A percentile compares a stretch with the other conserved stretches of the same genome.
Evolutionary conservation across 2,113 vertebrate species (phyloP).

Genomic region (Morone saxatilis): DNA sequence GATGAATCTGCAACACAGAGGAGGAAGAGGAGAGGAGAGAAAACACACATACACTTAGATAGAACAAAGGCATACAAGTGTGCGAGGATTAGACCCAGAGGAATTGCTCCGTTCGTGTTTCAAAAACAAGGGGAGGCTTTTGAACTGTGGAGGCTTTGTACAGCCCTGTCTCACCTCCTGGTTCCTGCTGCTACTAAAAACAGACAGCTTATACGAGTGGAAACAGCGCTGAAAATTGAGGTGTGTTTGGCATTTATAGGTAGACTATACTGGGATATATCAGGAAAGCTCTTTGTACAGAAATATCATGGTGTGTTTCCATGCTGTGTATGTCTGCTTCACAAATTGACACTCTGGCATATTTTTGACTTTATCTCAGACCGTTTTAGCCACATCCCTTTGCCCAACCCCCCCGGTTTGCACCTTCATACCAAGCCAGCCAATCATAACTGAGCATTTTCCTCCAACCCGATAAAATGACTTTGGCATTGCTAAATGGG

Average conservation of each 20-base stretch:
- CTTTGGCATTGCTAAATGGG: constrained; percentile 55
- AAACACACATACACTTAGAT: constrained; percentile 81
- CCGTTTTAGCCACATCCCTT: not conserved
- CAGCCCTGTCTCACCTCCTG: constrained; percentile 62
- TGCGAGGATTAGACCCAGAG: constrained; percentile 69
- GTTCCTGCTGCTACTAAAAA: constrained; percentile 55
- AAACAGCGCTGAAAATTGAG: constrained; percentile 36
- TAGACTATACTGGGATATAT: not conserved
- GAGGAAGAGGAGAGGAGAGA: constrained; percentile 58
- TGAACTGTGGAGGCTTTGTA: constrained; percentile 68
- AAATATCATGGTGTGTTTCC: constrained; percentile 50
- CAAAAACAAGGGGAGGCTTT: constrained; percentile 64
- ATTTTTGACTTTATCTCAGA: constrained; percentile 41
- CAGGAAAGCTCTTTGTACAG: constrained; percentile 12
- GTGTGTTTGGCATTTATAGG: constrained; percentile 45
- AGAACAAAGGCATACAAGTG: constrained; percentile 73
- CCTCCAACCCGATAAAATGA: constrained; percentile 46
- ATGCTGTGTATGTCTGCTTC: constrained; percentile 63
- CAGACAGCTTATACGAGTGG: constrained; percentile 42
- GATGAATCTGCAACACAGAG: constrained; percentile 94
- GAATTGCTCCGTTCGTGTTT: constrained; percentile 63
- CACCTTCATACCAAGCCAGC: constrained; percentile 34
- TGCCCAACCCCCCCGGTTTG: not conserved
- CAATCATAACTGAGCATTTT: constrained; percentile 49
- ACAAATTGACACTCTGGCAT: constrained; percentile 28